Base-by-base conservation (phyloP, 2,888 invertebrate species). In the Colostygia pectinataria region DNA sequence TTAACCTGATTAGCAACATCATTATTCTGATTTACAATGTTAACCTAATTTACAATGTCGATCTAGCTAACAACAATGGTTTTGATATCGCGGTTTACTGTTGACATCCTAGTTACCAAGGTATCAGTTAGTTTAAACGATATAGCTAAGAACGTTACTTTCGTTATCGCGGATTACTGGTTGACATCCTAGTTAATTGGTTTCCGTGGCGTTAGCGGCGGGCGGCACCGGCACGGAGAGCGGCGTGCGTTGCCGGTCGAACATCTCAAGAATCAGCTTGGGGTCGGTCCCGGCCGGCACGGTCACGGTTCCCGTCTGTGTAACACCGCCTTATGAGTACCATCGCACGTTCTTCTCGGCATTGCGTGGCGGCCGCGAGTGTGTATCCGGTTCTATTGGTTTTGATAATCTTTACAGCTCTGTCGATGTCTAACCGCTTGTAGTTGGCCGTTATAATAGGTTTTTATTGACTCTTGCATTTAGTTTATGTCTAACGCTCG, bases 191-290 rank as follows among this genome's bases (percentile, higher is more conserved):
- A n/a, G n/a, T n/a, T 20, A 20, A 6, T 20, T 20, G 20, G 20
- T 20, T 6, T 20, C 20, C 20, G 20, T 20, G 20, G 20, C 20
- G 20, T 20, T 20, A 1, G 20, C 33, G 6, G 10, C 10, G 5
- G 33, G 33, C 45, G 86, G 83, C 52, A 83, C 77, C 45, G 91
- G 90, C 48, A 82, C 84, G 61, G 75, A 45, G 50, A 91, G 83
- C 41, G 90, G 88, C 49, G 82, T 69, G 32, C 91, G 80, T 57
- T 87, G 89, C 10, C 90, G 83, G 80, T 91, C 91, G 83, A 90
- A 91, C 90, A 91, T 90, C 83, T 90, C 90, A 61, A 91, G 83
- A 66, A 91, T 91, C 67, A 89, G 84, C 80, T 91, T 91, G 66
- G 91, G 91, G 75, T 91, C 91, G 48, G 90, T 91, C 57, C 91